Base-by-base conservation (phyloP, 2,113 vertebrate species). In the Falcunculus frontatus region DNA sequence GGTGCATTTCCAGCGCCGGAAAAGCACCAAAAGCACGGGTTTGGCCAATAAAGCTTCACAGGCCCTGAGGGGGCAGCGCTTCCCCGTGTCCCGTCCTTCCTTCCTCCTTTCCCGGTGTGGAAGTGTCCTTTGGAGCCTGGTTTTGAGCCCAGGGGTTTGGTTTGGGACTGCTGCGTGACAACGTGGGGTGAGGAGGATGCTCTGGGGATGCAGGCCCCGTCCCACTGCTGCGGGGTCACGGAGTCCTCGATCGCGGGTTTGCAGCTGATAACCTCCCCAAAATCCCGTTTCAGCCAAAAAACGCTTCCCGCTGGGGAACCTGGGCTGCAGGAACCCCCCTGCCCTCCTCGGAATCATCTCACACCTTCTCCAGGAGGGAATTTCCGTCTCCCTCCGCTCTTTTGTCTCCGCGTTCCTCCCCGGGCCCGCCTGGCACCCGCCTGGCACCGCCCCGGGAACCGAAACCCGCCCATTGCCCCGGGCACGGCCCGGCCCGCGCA, bases 61-160 rank as follows among this genome's bases (percentile, higher is more conserved):
- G n/a, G 47, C 63, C 21, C 17, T 21, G 63, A 42, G 16, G 32
- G 49, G 29, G 29, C 74, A 63, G n/a, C n/a, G 4, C 23, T 62
- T 17, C 56, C 41, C 30, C 1, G 2, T 18, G 20, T 79, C 41
- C 27, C 13, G 11, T 41, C 41, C 16, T 26, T 79, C 49, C 21
- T 30, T 10, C 37, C 26, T 22, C 1, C 0, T 9, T 30, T 27
- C 2, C 22, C 11, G 53, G 22, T 0, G 14, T 26, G 41, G 18
- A 57, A 64, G 29, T 4, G 2, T 4, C 10, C 3, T 41, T 27
- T 10, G 12, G 41, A 33, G 27, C 37, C 27, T 3, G 14, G 22
- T 27, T 44, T 35, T 21, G 22, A 27, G 33, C 29, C 1, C 5
- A 0, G 19, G 14, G 26, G 7, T 8, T 44, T 59, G 42, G 11